phyloP scores from a whole-genome alignment of 2,888 invertebrate genomes.

The Zele albiditarsus region DNA sequence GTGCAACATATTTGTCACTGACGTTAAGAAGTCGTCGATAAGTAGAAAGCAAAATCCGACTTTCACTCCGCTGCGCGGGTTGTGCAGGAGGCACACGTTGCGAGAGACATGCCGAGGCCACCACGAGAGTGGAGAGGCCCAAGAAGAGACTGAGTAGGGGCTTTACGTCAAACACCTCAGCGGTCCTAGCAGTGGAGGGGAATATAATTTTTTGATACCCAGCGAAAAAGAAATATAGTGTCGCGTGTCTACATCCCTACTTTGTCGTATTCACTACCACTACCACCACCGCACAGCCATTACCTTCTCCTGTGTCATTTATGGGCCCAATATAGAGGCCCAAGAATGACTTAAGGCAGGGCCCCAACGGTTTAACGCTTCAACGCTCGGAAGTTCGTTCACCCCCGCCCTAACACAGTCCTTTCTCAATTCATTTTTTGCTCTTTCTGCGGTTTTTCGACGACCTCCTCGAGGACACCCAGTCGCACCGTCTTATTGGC shows the following conservation, averaged over 20 bases:
- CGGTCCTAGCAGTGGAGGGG: conserved; percentile 17
- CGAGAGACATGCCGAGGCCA: conserved; percentile 66
- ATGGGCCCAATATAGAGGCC: conserved; percentile 6
- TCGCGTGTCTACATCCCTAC: conserved; percentile 46
- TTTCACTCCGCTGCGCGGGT: conserved; percentile 64
- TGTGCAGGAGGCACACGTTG: conserved; percentile 43
- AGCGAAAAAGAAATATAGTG: conserved; percentile 41
- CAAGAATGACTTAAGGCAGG: conserved; percentile 13
- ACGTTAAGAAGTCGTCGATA: conserved; percentile 42
- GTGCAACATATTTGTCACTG: conserved; percentile 54
- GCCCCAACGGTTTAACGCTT: conserved; percentile 25
- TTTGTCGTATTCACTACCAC: conserved; percentile 29
- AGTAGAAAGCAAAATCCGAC: conserved; percentile 72
- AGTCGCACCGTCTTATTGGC: not conserved
- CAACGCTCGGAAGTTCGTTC: conserved; percentile 35
- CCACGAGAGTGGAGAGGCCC: conserved; percentile 38
- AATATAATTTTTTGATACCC: conserved; percentile 10
- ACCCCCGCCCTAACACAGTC: conserved; percentile 20
- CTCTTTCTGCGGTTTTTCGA: conserved; percentile 12
- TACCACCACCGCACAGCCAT: not conserved
- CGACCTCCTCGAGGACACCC: conserved; percentile 35
- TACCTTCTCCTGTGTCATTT: not conserved
- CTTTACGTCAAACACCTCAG: not conserved
- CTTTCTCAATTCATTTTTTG: conserved; percentile 16
- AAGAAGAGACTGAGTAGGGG: conserved; percentile 25